Conservation (phyloP, 2,888 invertebrate species). For the Bhutanitis thaidina region DNA sequence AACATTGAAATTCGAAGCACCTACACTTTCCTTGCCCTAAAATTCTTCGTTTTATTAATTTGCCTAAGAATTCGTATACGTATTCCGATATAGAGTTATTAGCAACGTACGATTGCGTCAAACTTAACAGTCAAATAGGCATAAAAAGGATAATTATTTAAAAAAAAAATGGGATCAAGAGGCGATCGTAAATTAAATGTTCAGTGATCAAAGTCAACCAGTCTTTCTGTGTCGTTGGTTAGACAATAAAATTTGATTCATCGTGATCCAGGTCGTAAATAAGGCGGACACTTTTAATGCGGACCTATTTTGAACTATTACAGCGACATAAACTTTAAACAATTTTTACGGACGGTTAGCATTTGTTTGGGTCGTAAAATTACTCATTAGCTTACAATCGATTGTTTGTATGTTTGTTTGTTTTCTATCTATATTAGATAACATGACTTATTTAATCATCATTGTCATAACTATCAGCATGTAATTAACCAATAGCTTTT, state of each 20-base stretch:
- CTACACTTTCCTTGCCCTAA: too few species aligned
- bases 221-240: conserved; percentile 48
- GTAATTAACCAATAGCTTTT: too few species aligned
- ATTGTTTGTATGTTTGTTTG: conserved; percentile 3
- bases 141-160: conserved; percentile 11
- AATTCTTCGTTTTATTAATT: too few species aligned
- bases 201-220: conserved; percentile 53
- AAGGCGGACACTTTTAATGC: conserved; percentile 64
- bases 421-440: neutral
- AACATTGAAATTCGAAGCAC: too few species aligned
- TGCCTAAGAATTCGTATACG: too few species aligned
- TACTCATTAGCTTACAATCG: neutral
- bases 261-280: conserved; percentile 57
- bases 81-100: neutral
- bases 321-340: conserved; percentile 56
- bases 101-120: neutral
- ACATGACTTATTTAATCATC: too few species aligned
- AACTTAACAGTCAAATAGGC: neutral
- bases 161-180: conserved; percentile 65
- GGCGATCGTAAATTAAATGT: conserved; percentile 54
- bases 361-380: conserved; percentile 13
- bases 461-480: neutral
- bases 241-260: conserved; percentile 67
- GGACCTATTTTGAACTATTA: conserved; percentile 71
- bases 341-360: conserved; percentile 33